phyloP scores from a whole-genome alignment of 2,888 invertebrate species.

The Teleogryllus oceanicus region DNA sequence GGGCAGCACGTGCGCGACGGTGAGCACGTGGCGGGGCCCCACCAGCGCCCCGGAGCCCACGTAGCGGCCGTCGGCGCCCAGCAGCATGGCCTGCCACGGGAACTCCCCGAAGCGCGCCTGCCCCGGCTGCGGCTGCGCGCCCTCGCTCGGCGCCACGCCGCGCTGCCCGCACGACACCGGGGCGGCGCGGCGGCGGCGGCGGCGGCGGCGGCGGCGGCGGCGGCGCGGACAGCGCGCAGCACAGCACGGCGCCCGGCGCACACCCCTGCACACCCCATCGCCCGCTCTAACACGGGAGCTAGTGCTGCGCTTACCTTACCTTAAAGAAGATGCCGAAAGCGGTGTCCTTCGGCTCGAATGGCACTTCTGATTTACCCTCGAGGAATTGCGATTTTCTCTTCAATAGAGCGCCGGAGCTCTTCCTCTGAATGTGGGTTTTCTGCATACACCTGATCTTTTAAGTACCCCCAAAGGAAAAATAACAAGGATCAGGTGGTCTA shows the following conservation, averaged over 20 bases:
- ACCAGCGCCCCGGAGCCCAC: neutral
- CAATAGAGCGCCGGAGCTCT: too few species aligned
- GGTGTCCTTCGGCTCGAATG: too few species aligned
- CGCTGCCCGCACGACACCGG: neutral
- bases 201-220: neutral
- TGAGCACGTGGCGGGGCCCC: neutral
- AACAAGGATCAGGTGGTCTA: too few species aligned
- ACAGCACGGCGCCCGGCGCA: neutral
- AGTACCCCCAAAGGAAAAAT: too few species aligned
- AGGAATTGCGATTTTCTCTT: too few species aligned
- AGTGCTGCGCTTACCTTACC: too few species aligned
- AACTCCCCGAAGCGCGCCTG: conserved; percentile 18
- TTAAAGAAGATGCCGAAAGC: too few species aligned
- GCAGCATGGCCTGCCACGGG: neutral
- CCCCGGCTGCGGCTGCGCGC: neutral
- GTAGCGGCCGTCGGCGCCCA: neutral
- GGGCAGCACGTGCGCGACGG: neutral
- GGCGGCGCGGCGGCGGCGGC: neutral
- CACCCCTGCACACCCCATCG: too few species aligned
- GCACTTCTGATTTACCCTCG: neutral
- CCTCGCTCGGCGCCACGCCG: neutral
- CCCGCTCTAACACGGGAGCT: neutral
- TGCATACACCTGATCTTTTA: too few species aligned
- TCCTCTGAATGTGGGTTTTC: too few species aligned
- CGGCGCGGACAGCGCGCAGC: neutral